A percentile compares a stretch with the other conserved stretches of the same genome.
Conservation (phyloP, 2,888 invertebrate species). For the Caenorhabditis japonica region DNA sequence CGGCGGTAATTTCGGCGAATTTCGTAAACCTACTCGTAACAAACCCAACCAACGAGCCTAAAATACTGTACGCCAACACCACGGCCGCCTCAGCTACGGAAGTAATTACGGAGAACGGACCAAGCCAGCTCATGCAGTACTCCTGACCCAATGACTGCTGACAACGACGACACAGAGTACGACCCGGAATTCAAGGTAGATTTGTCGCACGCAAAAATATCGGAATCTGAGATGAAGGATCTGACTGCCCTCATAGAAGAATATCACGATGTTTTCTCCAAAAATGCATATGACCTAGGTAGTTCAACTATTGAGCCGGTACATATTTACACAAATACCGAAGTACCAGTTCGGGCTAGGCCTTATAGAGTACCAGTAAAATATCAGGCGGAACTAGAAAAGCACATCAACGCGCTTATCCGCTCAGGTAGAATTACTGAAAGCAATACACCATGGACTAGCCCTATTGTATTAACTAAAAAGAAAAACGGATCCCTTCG, state of each 20-base stretch:
- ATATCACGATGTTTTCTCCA: conserved; percentile 51
- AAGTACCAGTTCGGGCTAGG: conserved; percentile 33
- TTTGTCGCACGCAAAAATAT: not conserved
- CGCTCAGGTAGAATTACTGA: conserved; percentile 49
- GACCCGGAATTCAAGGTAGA: conserved; percentile 15
- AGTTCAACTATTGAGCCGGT: conserved; percentile 38
- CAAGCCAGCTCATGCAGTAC: too few relatives aligned
- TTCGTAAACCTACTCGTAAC: too few relatives aligned
- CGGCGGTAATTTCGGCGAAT: too few relatives aligned
- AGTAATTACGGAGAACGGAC: too few relatives aligned
- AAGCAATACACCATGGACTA: too few relatives aligned
- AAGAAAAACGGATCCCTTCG: conserved; percentile 63
- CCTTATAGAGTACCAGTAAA: conserved; percentile 52
- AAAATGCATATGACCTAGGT: conserved; percentile 59
- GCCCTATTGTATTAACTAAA: conserved; percentile 40
- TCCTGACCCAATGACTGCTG: too few relatives aligned
- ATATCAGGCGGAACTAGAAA: too few relatives aligned
- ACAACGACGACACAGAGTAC: too few relatives aligned
- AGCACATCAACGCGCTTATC: conserved; percentile 49
- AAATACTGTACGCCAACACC: too few relatives aligned
- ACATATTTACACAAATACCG: conserved; percentile 58
- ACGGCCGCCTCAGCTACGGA: too few relatives aligned
- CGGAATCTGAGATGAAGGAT: not conserved
- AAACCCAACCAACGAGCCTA: too few relatives aligned
- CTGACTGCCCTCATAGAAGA: conserved; percentile 4